Conservation (phyloP, 2,888 invertebrate genomes). For the Nysson spinosus region DNA sequence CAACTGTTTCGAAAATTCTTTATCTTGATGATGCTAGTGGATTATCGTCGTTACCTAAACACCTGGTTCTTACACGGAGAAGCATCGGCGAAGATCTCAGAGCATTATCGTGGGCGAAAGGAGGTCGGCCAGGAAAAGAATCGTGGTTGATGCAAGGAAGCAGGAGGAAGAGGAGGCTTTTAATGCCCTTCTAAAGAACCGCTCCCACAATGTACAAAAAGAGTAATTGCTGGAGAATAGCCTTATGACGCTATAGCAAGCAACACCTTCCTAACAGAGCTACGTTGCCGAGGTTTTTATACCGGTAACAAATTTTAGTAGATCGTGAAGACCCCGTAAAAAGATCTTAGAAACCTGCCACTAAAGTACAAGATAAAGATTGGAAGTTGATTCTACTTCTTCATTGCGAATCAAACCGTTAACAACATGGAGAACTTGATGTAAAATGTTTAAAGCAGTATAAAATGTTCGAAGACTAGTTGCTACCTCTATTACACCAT, state of each 20-base stretch:
- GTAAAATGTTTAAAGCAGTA: no score
- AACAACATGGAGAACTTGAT: no score
- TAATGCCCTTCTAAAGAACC: conserved; percentile 36
- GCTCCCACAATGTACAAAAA: conserved; percentile 1
- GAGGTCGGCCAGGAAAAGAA: conserved; percentile 15
- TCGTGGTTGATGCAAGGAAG: conserved; percentile 11
- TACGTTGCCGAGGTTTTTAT: conserved; percentile 24
- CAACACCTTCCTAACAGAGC: conserved; percentile 40
- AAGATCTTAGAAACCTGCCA: not conserved
- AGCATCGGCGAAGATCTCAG: conserved; percentile 50
- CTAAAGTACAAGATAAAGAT: no score
- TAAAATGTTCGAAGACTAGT: no score
- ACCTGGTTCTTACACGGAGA: conserved; percentile 39
- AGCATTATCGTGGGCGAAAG: conserved; percentile 49
- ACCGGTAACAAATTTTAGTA: conserved; percentile 12
- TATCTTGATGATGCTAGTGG: conserved; percentile 33
- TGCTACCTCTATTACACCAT: no score
- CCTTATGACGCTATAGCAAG: conserved; percentile 29
- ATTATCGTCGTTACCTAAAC: conserved; percentile 54
- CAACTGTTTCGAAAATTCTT: no score
- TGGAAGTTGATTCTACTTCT: no score
- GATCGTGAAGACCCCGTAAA: not conserved
- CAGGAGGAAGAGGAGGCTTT: conserved; percentile 35
- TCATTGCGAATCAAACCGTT: no score
- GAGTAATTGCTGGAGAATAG: conserved; percentile 47